Conservation (phyloP, 1,140 invertebrate genomes). For the Proctacanthus coquilletti region DNA sequence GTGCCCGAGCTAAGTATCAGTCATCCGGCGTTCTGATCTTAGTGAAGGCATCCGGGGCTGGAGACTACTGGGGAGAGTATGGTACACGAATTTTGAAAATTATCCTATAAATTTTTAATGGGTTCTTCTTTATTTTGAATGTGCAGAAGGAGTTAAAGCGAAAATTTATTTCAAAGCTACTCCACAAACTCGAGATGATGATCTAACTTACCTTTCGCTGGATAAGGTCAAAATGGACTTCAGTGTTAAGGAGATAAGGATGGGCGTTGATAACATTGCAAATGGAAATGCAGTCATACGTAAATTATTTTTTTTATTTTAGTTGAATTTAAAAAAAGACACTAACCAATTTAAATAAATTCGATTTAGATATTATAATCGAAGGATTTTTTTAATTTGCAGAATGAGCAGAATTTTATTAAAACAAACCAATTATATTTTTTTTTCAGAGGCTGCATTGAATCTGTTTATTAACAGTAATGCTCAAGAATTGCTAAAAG, state of each 20-base stretch:
- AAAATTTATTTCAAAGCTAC: constrained; percentile 63
- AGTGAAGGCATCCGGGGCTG: constrained; percentile 60
- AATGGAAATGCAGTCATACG: constrained; percentile 61
- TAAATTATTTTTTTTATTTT: constrained; percentile 31
- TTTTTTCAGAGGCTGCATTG: constrained; percentile 54
- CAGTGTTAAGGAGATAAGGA: constrained; percentile 58
- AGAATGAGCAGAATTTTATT: neutral
- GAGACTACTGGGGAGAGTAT: constrained; percentile 77
- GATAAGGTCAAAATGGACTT: constrained; percentile 68
- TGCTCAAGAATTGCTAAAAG: constrained; percentile 60
- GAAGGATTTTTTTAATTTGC: constrained; percentile 5
- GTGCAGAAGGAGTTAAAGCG: constrained; percentile 60
- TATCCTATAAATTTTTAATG: too few relatives aligned
- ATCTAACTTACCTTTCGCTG: constrained; percentile 45
- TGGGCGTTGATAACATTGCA: constrained; percentile 68
- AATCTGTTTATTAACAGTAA: constrained; percentile 78
- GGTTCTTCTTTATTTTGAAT: neutral
- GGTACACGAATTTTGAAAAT: too few relatives aligned
- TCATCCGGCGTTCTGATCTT: constrained; percentile 62
- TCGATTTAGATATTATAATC: neutral
- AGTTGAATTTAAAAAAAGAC: too few relatives aligned
- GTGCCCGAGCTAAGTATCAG: constrained; percentile 54
- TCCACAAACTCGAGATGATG: constrained; percentile 35
- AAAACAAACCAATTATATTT: too few relatives aligned
- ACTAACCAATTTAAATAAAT: too few relatives aligned